Conservation (phyloP, 2,113 vertebrate species). For the Siphamia tubifer region DNA sequence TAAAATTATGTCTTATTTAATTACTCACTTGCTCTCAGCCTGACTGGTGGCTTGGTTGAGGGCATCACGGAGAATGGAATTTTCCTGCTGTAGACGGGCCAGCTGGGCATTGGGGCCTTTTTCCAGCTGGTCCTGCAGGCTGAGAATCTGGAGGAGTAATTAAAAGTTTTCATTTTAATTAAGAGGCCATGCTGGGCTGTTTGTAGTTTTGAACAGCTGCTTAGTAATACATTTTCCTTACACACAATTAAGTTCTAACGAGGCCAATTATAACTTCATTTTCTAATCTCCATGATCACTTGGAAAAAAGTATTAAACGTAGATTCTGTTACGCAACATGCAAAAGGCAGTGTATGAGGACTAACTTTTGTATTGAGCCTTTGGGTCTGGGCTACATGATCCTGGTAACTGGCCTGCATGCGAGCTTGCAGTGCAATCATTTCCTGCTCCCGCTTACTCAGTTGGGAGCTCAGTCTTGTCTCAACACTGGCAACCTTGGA, state of each 20-base stretch:
- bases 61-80: conserved; percentile 94
- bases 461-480: conserved; percentile 88
- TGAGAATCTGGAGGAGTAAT: conserved; percentile 77
- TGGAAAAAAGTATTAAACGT: neutral
- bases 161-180: neutral
- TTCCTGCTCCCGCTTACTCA: conserved; percentile 86
- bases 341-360: neutral
- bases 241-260: neutral
- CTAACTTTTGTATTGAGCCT: conserved; percentile 90
- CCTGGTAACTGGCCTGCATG: conserved; percentile 94
- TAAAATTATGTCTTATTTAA: neutral
- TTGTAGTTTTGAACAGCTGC: neutral
- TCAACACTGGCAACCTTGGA: conserved; percentile 81
- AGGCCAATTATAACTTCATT: neutral
- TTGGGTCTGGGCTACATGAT: conserved; percentile 88
- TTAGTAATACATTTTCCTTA: neutral
- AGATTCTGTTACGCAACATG: too few relatives aligned
- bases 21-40: conserved; percentile 92
- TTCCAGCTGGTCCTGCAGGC: conserved; percentile 93
- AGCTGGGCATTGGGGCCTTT: conserved; percentile 91
- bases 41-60: conserved; percentile 94
- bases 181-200: neutral
- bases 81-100: conserved; percentile 92
- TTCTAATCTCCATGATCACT: neutral
- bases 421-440: conserved; percentile 85